These are phyloP conservation scores for Leucoraja ocellata DNA, from an alignment of 2,797 vertebrate genomes.

Conservation along the genomic window DNA sequence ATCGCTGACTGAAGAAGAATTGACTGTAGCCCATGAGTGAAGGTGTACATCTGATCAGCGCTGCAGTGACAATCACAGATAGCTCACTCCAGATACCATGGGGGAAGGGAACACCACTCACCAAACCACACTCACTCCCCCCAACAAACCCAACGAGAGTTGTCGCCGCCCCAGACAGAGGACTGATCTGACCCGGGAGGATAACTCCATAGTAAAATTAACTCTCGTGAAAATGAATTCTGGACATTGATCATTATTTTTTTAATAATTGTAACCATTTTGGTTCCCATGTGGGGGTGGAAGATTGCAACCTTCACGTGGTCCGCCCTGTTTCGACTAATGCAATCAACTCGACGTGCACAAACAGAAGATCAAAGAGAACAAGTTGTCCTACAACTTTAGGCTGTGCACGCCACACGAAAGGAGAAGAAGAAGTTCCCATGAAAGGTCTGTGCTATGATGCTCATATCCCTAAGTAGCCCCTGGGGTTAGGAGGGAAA, in stretches of 20 bases:
- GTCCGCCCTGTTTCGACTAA: too few relatives aligned
- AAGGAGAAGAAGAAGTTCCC: background rate
- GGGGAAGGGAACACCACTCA: background rate
- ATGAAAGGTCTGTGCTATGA: background rate
- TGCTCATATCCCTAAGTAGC: background rate
- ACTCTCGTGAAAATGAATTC: background rate
- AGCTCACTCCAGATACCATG: too few relatives aligned
- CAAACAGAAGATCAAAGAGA: too few relatives aligned
- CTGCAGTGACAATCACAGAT: background rate
- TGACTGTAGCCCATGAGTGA: background rate
- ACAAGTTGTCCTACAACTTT: too few relatives aligned
- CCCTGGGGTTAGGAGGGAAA: too few relatives aligned
- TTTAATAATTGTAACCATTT: background rate
- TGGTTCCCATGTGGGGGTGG: background rate
- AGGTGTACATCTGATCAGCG: background rate
- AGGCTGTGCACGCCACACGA: too few relatives aligned
- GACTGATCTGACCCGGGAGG: background rate
- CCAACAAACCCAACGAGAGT: too few relatives aligned
- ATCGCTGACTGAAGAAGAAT: background rate
- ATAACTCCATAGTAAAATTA: background rate
- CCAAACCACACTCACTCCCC: background rate
- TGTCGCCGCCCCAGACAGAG: background rate
- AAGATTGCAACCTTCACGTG: too few relatives aligned
- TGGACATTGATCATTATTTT: background rate
- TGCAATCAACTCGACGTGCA: too few relatives aligned